A percentile compares a stretch with the other conserved stretches of the same genome.
Evolutionary conservation across 2,113 vertebrate species (phyloP).

Genomic region (Zosterops borbonicus): DNA sequence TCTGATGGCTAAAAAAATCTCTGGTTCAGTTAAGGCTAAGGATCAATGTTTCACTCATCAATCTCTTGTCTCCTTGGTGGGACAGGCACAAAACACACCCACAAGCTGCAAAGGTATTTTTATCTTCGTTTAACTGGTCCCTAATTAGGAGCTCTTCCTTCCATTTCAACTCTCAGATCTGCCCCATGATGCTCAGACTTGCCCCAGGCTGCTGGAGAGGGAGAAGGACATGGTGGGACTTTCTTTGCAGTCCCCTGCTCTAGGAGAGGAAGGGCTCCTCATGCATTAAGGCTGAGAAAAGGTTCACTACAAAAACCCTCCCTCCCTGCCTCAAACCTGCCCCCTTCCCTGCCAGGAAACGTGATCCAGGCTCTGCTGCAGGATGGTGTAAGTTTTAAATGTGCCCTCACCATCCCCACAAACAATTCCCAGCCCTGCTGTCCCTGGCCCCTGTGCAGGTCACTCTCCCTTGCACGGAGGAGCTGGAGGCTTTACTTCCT

Average conservation of each 20-base stretch:
- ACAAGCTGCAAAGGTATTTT: neutral
- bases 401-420: neutral
- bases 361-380: neutral
- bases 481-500: neutral
- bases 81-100: neutral
- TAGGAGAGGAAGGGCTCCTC: neutral
- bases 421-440: neutral
- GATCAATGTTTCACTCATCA: neutral
- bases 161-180: neutral
- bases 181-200: neutral
- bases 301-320: neutral
- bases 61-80: neutral
- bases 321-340: neutral
- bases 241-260: neutral
- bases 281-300: neutral
- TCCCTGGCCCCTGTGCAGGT: neutral
- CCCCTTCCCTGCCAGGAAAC: neutral
- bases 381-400: neutral
- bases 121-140: neutral
- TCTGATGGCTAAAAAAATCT: neutral
- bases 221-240: neutral
- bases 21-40: neutral
- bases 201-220: neutral
- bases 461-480: neutral
- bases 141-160: neutral